A percentile compares a stretch with the other conserved stretches of the same genome.
Conservation (phyloP, 2,113 vertebrate genomes). For the Zingel zingel region DNA sequence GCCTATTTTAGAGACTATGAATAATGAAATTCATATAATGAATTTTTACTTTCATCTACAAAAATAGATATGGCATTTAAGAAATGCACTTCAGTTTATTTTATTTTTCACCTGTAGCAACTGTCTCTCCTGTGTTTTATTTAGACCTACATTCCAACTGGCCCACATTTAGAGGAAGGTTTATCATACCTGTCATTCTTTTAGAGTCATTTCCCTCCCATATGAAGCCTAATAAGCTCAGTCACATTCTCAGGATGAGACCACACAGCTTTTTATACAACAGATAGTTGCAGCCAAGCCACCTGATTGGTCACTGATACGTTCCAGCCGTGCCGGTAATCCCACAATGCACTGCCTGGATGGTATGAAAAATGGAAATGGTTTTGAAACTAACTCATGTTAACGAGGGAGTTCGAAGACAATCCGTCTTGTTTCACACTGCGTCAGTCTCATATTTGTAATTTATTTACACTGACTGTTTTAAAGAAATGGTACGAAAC, state of each 20-base stretch:
- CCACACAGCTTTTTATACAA: constrained; percentile 47
- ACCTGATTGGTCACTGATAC: constrained; percentile 30
- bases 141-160: constrained; percentile 61
- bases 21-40: neutral
- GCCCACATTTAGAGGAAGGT: constrained; percentile 67
- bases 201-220: constrained; percentile 69
- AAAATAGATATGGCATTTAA: constrained; percentile 13
- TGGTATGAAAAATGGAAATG: constrained; percentile 44
- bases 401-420: constrained; percentile 16
- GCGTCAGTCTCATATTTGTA: constrained; percentile 25
- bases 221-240: constrained; percentile 64
- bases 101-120: constrained; percentile 52
- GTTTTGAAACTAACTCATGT: neutral
- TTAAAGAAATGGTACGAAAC: neutral
- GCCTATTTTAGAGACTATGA: neutral
- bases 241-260: constrained; percentile 57
- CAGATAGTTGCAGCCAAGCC: constrained; percentile 37
- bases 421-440: constrained; percentile 27
- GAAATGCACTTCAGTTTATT: constrained; percentile 25
- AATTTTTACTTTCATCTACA: neutral
- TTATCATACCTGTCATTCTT: constrained; percentile 76
- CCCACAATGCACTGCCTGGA: constrained; percentile 33
- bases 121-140: constrained; percentile 42
- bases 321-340: constrained; percentile 47
- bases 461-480: constrained; percentile 18